These are phyloP conservation scores for Coracias cyanogaster DNA, from an alignment of 2,797 vertebrate species.

Conservation along the genomic window DNA sequence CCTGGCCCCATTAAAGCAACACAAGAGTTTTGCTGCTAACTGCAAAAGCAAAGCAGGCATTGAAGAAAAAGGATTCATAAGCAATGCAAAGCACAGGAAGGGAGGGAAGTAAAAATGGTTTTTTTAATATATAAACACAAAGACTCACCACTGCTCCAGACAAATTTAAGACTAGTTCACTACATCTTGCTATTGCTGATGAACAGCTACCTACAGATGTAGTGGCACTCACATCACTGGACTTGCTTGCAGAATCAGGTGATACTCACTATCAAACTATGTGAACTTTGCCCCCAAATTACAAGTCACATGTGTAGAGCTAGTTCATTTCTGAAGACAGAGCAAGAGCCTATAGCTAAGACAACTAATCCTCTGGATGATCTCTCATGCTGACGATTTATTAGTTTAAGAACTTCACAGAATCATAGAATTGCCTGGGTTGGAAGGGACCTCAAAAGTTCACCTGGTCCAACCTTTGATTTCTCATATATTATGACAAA, in stretches of 20 bases:
- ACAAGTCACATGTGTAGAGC: accelerated
- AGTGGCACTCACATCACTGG: background rate
- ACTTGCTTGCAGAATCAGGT: background rate
- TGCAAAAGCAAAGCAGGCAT: background rate
- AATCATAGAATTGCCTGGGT: background rate
- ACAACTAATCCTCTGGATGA: background rate
- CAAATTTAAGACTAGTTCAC: background rate
- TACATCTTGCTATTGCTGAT: background rate
- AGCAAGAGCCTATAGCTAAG: background rate
- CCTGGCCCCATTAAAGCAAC: background rate
- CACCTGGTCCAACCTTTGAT: background rate
- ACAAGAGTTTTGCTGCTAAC: background rate
- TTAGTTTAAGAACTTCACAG: background rate
- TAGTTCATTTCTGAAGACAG: background rate
- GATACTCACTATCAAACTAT: background rate
- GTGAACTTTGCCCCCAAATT: background rate
- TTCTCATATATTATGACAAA: background rate
- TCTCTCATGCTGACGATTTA: background rate
- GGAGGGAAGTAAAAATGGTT: background rate
- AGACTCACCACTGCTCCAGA: background rate
- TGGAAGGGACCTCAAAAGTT: background rate
- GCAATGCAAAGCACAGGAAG: background rate
- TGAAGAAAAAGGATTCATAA: background rate
- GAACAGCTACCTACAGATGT: background rate
- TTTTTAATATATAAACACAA: background rate